Base-by-base conservation (phyloP, 2,797 vertebrate genomes). In the Ptychobarbus kaznakovi region DNA sequence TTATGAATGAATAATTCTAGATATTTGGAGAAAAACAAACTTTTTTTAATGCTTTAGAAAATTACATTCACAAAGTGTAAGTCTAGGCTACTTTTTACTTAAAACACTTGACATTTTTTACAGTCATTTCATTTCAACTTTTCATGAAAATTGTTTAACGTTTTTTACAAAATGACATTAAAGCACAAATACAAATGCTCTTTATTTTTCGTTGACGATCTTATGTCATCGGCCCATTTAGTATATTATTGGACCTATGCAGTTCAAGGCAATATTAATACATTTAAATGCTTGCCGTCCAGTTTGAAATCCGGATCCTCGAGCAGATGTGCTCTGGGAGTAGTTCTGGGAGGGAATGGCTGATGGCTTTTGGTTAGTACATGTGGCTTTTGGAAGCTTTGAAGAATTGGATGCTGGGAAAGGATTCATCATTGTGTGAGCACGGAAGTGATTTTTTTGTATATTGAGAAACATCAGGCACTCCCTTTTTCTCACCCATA, bases 401-500 rank as follows among this genome's bases (percentile, higher is more conserved):
- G 86, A 91, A 91, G 91, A 91, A 89, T 91, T 84, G 87, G 83
- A 86, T 89, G 83, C 86, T 88, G 86, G 83, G 83, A 87, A 88
- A 85, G 87, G 70, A 89, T 88, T 88, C 86, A 90, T 90, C 89
- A 87, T 88, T 82, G 77, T 32, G 42, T 69, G 22, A 75, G 87
- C 88, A 87, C 56, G 70, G 83, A 89, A 78, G 72, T 87, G 70
- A 80, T 44, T 78, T 46, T 83, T 87, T 87, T 18, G 40, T 84
- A 89, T 85, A 89, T 90, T 88, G 89, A 86, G 90, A 89, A 90
- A 90, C 90, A 87, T 85, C 85, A 82, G 79, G 75, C 83, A 79
- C 81, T 72, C 85, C 86, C 70, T 87, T 66, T 56, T 82, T 76
- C 79, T 70, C 73, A 63, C 81, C 84, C 56, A 49, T 85, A 44